Evolutionary conservation across 2,113 vertebrate species (phyloP), one percentile per base, ranked within the genome.

Genomic region (Saccopteryx leptura): DNA sequence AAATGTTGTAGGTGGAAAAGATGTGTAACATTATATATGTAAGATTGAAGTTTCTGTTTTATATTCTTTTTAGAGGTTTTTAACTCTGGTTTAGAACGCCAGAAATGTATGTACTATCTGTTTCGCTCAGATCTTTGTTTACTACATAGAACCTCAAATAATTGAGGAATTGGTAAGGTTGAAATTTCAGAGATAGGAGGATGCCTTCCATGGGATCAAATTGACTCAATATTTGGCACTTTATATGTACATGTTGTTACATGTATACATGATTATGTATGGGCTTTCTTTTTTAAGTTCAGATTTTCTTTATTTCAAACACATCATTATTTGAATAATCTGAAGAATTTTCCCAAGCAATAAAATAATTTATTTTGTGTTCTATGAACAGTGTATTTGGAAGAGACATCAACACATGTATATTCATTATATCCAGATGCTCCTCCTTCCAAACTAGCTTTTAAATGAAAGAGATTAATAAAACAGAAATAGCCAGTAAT

Each of bases 391-490:
- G 1, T n/a, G 26, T 86, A 56, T 80, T 69, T 96, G 26, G 54
- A 72, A 82, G 33, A 74, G 8, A 92, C 56, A 21, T 39, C 10
- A 86, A 12, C 31, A 71, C 5, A 80, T 39, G 9, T n/a, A 28
- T 93, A 18, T 81, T 88, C 39, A 79, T 90, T 69, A 86, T 54
- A 91, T 58, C 28, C 39, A 81, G n/a, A 93, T 79, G 31, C 4
- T 84, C 1, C 63, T 74, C 8, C 8, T 90, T 88, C 50, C 54
- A 76, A 90, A 61, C 2, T 81, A 78, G 26, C 3, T 60, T 33
- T 28, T 91, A 76, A 83, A 50, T 81, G 13, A 65, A 94, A 72
- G 15, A 89, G 19, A 91, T 79, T 72, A 68, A 69, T 86, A 76
- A 91, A 95, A 71, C 12, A 48, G 68, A 80, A 68, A 90, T 71